Percentiles rank a stretch among this genome's conserved stretches.
These are phyloP conservation scores for Drosophila colorata DNA, from an alignment of 2,888 invertebrate species.

Conservation along the genomic window DNA sequence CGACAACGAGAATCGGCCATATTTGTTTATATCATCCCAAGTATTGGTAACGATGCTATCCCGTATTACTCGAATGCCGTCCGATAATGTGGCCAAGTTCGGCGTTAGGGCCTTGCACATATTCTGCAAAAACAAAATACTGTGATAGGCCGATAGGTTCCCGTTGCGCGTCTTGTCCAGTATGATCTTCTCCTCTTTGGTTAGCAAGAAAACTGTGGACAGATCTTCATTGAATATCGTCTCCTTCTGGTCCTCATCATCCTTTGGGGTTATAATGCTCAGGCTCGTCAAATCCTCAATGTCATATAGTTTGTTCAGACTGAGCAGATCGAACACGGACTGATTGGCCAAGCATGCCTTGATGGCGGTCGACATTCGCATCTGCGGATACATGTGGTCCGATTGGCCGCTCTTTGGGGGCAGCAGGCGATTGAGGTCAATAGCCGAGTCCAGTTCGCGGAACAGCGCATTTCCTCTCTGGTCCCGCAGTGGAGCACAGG, in stretches of 20 bases:
- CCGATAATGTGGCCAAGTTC: slow-evolving; percentile 6
- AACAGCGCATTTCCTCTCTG: slow-evolving; percentile 34
- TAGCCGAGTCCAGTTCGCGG: slow-evolving; percentile 29
- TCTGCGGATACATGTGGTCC: background rate
- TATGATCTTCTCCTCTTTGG: background rate
- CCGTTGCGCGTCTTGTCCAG: background rate
- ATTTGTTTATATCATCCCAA: background rate
- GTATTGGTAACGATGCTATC: background rate
- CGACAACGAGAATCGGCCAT: background rate
- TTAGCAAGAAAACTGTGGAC: slow-evolving; percentile 6
- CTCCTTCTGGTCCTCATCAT: background rate
- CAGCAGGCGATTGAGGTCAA: slow-evolving; percentile 28
- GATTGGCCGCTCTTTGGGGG: background rate
- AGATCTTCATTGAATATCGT: slow-evolving; percentile 33
- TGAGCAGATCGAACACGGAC: slow-evolving; percentile 47
- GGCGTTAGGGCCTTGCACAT: slow-evolving; percentile 35
- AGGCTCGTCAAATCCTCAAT: slow-evolving; percentile 11
- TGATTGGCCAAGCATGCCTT: slow-evolving; percentile 38
- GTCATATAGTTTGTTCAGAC: slow-evolving; percentile 10
- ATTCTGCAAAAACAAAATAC: slow-evolving; percentile 8
- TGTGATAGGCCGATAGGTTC: slow-evolving; percentile 31
- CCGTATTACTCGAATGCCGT: background rate
- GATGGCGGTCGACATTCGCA: slow-evolving; percentile 45
- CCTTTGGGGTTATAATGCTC: slow-evolving; percentile 1
- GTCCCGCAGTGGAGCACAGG: slow-evolving; percentile 90